Evolutionary conservation across 2,113 vertebrate species (phyloP), one percentile per base, ranked within the genome.

Genomic region (Erythrolamprus reginae): DNA sequence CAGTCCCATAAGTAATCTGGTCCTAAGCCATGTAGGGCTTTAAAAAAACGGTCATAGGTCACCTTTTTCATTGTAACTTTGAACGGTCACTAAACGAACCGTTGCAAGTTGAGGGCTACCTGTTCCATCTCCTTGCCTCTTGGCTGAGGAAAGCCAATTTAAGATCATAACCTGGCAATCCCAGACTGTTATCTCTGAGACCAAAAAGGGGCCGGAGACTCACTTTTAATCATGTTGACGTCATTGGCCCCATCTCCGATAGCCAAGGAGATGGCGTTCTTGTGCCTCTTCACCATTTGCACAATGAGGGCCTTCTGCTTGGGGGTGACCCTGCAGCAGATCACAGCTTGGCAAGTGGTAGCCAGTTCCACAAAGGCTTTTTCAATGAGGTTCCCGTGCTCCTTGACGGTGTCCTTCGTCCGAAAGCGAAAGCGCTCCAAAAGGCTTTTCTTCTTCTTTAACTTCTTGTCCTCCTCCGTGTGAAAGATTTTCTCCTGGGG

Each of bases 181-280:
- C n/a, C 19, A 38, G 65, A 7, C 17, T 38, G 33, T 21, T 21
- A 21, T 38, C 15, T 38, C 33, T 19, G 65, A 77, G 48, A 52
- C 3, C 45, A 38, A n/a, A 19, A 53, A 47, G 10, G 10, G 45
- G n/a, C 28, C 2, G 2, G 4, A n/a, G 84, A 45, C 98, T 98
- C 94, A 99, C 99, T 99, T 95, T 99, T 99, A 92, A 99, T 99
- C 99, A 99, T 99, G 97, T 98, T 99, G 56, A 99, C 97, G 0
- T 99, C 99, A 0, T 99, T 99, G 96, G 98, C 98, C 0, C 99
- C 99, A 0, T 99, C 99, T 10, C 99, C 98, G 0, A 99, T 98
- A 87, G 98, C 98, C 97, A 99, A 93, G 0, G 98, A 98, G 94
- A 98, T 92, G 0, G 93, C 97, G 0, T 94, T 82, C 92, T 97